phyloP scores from a whole-genome alignment of 2,797 vertebrate genomes.

The Emydoidea blandingii region DNA sequence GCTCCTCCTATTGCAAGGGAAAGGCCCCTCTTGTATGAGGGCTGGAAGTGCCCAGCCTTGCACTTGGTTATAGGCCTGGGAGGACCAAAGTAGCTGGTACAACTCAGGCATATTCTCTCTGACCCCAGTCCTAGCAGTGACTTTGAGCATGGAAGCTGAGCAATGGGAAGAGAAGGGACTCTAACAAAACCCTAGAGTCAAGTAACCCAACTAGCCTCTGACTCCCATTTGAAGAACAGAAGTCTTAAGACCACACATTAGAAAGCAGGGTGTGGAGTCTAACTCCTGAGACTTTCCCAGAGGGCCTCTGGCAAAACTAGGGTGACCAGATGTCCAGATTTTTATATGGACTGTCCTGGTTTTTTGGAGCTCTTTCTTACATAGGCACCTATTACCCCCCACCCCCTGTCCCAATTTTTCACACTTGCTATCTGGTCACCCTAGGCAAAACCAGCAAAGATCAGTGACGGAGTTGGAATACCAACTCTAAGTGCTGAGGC shows the following conservation, averaged over 20 bases:
- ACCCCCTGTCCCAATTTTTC: no score
- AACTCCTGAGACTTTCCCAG: background rate
- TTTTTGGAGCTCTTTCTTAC: no score
- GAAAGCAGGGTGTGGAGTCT: background rate
- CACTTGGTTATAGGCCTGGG: background rate
- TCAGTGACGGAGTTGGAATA: background rate
- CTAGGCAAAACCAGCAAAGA: background rate
- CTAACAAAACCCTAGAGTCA: no score
- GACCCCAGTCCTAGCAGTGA: background rate
- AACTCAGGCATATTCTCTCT: background rate
- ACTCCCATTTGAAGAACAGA: accelerated
- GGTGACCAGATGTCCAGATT: no score
- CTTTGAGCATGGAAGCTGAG: no score
- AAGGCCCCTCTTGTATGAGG: no score
- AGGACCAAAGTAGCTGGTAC: background rate
- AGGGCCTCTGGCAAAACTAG: background rate
- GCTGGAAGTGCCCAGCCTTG: background rate
- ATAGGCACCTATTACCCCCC: no score
- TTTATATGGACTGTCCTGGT: no score
- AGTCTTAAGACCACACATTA: background rate
- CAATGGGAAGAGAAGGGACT: background rate
- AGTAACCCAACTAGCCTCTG: background rate
- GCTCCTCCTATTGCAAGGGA: no score
- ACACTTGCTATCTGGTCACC: no score
- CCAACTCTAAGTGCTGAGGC: background rate